Evolutionary conservation across 2,113 vertebrate genomes (phyloP).

Genomic region (Eleginops maclovinus): DNA sequence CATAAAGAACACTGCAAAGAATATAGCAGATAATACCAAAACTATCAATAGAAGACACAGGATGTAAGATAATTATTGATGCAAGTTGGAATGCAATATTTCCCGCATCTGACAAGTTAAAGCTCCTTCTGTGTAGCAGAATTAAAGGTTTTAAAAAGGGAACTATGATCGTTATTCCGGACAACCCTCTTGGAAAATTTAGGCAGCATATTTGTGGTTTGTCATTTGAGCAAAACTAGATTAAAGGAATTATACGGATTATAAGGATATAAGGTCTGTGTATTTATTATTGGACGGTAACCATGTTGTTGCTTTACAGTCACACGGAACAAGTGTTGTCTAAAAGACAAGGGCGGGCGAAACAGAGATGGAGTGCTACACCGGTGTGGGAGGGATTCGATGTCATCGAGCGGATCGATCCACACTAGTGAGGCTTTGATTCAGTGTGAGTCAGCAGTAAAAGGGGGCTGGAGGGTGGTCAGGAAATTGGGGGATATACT

Average conservation of each 20-base stretch:
- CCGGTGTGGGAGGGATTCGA: slow-evolving; percentile 1
- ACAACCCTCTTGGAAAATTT: slow-evolving; percentile 20
- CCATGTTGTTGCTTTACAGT: slow-evolving; percentile 18
- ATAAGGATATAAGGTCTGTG: slow-evolving; percentile 11
- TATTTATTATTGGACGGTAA: slow-evolving; percentile 30
- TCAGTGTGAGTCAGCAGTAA: slow-evolving; percentile 57
- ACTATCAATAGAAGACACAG: not conserved
- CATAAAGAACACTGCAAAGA: not conserved
- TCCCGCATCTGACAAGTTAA: not conserved
- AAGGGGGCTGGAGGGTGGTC: slow-evolving; percentile 21
- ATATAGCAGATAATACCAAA: not conserved
- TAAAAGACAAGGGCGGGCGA: slow-evolving; percentile 7
- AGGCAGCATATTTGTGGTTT: slow-evolving; percentile 20
- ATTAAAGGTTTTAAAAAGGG: not conserved
- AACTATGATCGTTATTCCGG: not conserved
- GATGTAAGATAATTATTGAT: not conserved
- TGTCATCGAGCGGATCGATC: slow-evolving; percentile 30
- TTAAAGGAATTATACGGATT: slow-evolving; percentile 39
- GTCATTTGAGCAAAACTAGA: slow-evolving; percentile 18
- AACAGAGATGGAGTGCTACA: slow-evolving; percentile 18
- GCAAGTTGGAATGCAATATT: not conserved
- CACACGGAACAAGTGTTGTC: slow-evolving; percentile 29
- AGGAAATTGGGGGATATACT: not conserved
- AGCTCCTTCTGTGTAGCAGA: not conserved
- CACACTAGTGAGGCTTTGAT: slow-evolving; percentile 52